Evolutionary conservation across 1,140 invertebrate species (phyloP).

Genomic region (Maconellicoccus hirsutus): DNA sequence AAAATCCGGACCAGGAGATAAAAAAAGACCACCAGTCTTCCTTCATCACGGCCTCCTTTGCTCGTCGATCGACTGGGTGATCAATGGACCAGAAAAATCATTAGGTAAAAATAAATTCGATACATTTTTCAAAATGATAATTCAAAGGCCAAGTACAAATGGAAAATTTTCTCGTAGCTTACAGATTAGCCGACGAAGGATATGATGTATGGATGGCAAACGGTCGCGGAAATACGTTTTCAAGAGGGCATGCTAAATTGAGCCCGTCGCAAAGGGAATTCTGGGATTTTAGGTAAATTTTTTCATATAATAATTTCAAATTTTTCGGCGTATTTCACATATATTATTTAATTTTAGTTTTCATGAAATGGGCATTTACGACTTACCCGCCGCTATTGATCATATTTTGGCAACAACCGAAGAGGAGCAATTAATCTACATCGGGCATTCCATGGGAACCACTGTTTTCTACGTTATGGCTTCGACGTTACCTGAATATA

Average conservation of each 20-base stretch:
- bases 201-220: slow-evolving; percentile 62
- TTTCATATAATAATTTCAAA: neutral
- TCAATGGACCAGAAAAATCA: slow-evolving; percentile 46
- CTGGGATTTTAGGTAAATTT: slow-evolving; percentile 47
- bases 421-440: slow-evolving; percentile 39
- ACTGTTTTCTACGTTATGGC: slow-evolving; percentile 39
- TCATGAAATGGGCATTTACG: slow-evolving; percentile 52
- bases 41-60: slow-evolving; percentile 58
- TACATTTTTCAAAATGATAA: too few species aligned
- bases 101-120: slow-evolving; percentile 41
- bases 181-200: slow-evolving; percentile 45
- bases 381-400: slow-evolving; percentile 49
- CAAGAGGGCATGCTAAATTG: slow-evolving; percentile 40
- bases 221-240: slow-evolving; percentile 52
- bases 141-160: too few species aligned
- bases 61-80: slow-evolving; percentile 52
- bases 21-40: slow-evolving; percentile 40
- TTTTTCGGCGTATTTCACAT: too few species aligned
- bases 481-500: slow-evolving; percentile 41
- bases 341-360: slow-evolving; percentile 33
- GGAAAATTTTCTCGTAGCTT: slow-evolving; percentile 38
- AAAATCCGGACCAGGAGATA: slow-evolving; percentile 28
- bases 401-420: slow-evolving; percentile 42
- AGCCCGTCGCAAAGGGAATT: slow-evolving; percentile 39
- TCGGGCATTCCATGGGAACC: slow-evolving; percentile 50